phyloP scores from a whole-genome alignment of 2,113 vertebrate genomes.

The Glaucidium brasilianum region DNA sequence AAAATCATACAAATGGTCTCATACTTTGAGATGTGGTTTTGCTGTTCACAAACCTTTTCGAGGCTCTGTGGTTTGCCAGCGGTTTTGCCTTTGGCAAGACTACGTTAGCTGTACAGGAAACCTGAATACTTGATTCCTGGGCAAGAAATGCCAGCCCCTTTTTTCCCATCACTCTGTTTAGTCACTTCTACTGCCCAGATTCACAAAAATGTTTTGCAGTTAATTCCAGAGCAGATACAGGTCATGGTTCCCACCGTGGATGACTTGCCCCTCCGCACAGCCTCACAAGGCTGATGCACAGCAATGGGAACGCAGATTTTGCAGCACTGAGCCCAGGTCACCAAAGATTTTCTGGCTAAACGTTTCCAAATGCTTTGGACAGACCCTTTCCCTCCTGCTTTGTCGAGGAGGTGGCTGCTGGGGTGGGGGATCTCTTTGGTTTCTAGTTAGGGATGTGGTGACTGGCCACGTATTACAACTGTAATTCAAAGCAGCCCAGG shows the following conservation, averaged over 20 bases:
- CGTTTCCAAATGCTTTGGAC: not conserved
- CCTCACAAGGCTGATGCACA: not conserved
- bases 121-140: not conserved
- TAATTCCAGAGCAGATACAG: not conserved
- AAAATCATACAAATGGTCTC: not conserved
- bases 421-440: not conserved
- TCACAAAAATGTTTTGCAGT: not conserved
- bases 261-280: not conserved
- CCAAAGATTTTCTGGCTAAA: not conserved
- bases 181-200: not conserved
- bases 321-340: not conserved
- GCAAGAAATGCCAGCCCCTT: not conserved
- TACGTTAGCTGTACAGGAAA: not conserved
- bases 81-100: not conserved
- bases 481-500: not conserved
- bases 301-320: not conserved
- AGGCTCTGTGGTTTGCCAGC: not conserved
- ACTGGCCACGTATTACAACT: not conserved
- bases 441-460: not conserved
- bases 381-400: not conserved
- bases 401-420: fast-evolving
- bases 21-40: not conserved
- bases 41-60: not conserved
- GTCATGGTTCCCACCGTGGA: no score
- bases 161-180: fast-evolving